Conservation (phyloP, 2,797 vertebrate genomes). For the Coregonus suidteri region DNA sequence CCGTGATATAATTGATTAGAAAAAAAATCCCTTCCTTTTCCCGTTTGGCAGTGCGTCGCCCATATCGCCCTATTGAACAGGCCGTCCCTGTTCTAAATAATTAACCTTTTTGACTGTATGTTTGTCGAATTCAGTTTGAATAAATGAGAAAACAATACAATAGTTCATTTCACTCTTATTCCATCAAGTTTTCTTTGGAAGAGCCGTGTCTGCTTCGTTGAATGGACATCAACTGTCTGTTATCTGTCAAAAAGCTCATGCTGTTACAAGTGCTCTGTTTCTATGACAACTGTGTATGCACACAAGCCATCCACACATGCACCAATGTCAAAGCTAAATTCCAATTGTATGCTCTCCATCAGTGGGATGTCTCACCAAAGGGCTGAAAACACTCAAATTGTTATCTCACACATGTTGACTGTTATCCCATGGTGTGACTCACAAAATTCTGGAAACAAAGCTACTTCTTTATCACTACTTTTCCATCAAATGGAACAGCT, state of each 20-base stretch:
- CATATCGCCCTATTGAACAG: no score
- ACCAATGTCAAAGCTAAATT: conserved; percentile 1
- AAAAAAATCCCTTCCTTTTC: no score
- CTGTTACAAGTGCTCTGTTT: conserved; percentile 15
- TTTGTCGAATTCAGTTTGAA: neutral
- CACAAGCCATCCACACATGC: conserved; percentile 4
- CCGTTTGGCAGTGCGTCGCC: no score
- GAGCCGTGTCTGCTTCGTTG: neutral
- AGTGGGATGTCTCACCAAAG: neutral
- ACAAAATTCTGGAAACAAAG: neutral
- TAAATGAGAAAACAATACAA: neutral
- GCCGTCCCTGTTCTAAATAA: neutral
- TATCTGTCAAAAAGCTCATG: neutral
- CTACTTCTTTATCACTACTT: neutral
- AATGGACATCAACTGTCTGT: neutral
- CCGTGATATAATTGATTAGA: no score
- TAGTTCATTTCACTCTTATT: neutral
- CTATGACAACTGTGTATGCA: conserved; percentile 15
- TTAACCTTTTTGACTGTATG: neutral
- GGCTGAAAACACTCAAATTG: neutral
- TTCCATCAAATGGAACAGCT: neutral
- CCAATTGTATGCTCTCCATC: neutral
- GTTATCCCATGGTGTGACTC: neutral
- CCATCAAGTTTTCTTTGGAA: neutral
- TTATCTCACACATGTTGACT: neutral